Base-by-base conservation (phyloP, 2,888 invertebrate genomes). In the Netelia melanura region DNA sequence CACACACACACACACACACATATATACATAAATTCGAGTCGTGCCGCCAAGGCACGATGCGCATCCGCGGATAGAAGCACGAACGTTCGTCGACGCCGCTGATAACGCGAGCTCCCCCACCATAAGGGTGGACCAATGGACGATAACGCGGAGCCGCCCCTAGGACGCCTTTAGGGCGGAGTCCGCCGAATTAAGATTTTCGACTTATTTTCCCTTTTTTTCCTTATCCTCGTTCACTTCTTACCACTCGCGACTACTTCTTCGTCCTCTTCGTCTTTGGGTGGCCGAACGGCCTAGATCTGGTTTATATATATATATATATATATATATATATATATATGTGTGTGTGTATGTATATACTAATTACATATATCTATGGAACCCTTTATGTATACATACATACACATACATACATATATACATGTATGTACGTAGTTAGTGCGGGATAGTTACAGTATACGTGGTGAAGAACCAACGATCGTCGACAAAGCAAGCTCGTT, bases 181-280 rank as follows among this genome's bases (percentile, higher is more conserved):
- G 85, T 79, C 30, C 84, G 87, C 88, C 89, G 92, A 91, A 93
- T 93, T 93, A 93, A 93, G 93, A 93, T 93, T 93, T 93, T 93
- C 92, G 91, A 92, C 92, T 93, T 92, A 72, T 25, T 91, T 90
- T 90, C 89, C 85, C 56, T 52, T 48, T 62, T 44, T 44, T 25
- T n/a, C 81, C 81, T 78, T 81, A 83, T 80, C 64, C 74, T 81
- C 87, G 71, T 70, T 30, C 56, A 21, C 30, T 17, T 83, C 54
- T 61, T 48, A 23, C 43, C 62, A 17, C 38, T 11, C 48, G 38
- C 23, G 43, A 81, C 67, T 67, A 17, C 17, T 44, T 62, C 70
- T 74, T 58, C 62, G 43, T 85, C 23, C 54, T 80, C 44, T 78
- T 61, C 80, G 76, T 68, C 56, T 10, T 78, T 68, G 14, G 48